A percentile compares a stretch with the other conserved stretches of the same genome.
phyloP scores from a whole-genome alignment of 2,113 vertebrate species.

The Planiliza haematocheilus region DNA sequence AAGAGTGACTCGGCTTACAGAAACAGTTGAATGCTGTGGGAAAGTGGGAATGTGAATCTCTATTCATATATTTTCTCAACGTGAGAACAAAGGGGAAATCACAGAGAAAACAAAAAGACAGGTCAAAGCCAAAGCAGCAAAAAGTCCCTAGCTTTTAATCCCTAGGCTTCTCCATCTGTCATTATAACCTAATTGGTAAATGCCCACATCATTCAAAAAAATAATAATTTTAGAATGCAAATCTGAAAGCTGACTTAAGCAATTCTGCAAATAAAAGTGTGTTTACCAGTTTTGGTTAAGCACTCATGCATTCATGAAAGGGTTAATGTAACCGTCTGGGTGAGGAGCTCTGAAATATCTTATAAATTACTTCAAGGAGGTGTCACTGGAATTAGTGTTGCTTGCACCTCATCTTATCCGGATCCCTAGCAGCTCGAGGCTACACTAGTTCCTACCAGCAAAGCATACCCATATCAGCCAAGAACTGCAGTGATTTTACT shows the following conservation, averaged over 20 bases:
- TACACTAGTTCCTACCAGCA: background rate
- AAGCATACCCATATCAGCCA: background rate
- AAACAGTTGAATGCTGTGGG: slow-evolving; percentile 15
- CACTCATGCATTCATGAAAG: background rate
- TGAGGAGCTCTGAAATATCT: background rate
- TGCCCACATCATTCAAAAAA: background rate
- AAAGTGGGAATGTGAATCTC: background rate
- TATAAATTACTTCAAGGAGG: background rate
- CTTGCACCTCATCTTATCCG: background rate
- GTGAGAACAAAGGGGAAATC: background rate
- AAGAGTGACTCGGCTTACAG: slow-evolving; percentile 11
- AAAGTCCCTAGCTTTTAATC: background rate
- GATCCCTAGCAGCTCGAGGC: background rate
- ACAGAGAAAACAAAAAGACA: background rate
- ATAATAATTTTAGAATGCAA: background rate
- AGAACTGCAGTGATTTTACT: background rate
- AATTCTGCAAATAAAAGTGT: background rate
- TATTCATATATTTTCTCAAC: slow-evolving; percentile 15
- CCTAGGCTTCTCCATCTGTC: background rate
- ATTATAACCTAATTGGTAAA: background rate
- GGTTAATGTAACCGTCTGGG: background rate
- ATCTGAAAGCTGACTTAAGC: background rate
- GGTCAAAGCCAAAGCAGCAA: background rate
- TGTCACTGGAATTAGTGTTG: background rate
- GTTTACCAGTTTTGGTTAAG: background rate